Base-by-base conservation (phyloP, 2,888 invertebrate genomes). In the Plebejus melissa region DNA sequence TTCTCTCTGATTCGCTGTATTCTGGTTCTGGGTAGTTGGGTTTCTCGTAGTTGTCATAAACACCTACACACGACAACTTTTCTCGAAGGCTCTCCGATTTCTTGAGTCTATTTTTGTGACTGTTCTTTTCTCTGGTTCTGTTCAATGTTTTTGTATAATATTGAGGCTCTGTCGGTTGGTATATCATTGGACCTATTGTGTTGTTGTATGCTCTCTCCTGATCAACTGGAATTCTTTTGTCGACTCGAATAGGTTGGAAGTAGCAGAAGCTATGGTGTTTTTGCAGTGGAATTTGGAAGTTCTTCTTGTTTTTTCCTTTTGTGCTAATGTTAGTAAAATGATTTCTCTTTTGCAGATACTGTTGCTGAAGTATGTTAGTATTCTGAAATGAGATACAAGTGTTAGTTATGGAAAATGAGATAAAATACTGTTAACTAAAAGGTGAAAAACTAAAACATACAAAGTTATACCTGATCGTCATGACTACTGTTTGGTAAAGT, bases 211-310 rank as follows among this genome's bases (percentile, higher is more conserved):
- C 85, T 77, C 89, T 85, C 75, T 92, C 92, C 80, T 91, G 91
- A 78, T 93, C 93, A 77, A 90, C 90, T 2, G 90, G 89, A 38
- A 91, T 88, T 80, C 95, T 93, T 80, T 95, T 94, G 82, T 95
- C 95, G 82, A 93, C 90, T 84, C 95, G 94, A 80, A 95, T 95
- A 6, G 95, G 95, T 89, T 95, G 95, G 81, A 95, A 95, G 81
- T 95, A 95, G 82, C 95, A 95, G 83, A 95, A 95, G 84, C 95
- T 95, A 86, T 95, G 95, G 82, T 95, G 95, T 84, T 95, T 95
- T 85, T 95, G 95, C 65, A 95, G 84, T 1, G 95, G 95, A 81
- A 95, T 94, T 91, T 95, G 95, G 80, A 95, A 95, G 80, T 94
- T 94, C 88, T 95, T 95, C 90, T 95, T 95, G 82, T 94, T 90